Percentiles rank a stretch among this genome's conserved stretches.
phyloP scores from a whole-genome alignment of 2,113 vertebrate genomes.

The Embiotoca jacksoni region DNA sequence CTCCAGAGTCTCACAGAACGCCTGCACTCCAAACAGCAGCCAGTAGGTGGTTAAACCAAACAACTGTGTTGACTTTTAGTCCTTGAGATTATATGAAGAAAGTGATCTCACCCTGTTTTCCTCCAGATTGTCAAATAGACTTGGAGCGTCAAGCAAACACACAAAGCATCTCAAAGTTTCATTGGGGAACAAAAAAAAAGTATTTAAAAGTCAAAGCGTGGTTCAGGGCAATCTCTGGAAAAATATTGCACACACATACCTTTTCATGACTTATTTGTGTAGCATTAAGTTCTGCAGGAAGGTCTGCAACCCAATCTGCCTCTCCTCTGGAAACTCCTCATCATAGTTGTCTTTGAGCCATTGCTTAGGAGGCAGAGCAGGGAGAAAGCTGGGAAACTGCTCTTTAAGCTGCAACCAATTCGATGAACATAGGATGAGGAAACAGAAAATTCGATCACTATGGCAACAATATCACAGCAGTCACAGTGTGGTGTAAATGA shows the following conservation, averaged over 20 bases:
- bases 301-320: slow-evolving; percentile 88
- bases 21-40: slow-evolving; percentile 71
- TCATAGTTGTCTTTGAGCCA: slow-evolving; percentile 91
- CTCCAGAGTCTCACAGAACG: slow-evolving; percentile 92
- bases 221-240: background rate
- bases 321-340: slow-evolving; percentile 36
- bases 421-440: background rate
- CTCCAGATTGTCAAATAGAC: slow-evolving; percentile 91
- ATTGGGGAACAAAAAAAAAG: slow-evolving; percentile 67
- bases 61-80: background rate
- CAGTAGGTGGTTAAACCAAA: background rate
- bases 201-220: background rate
- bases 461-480: background rate
- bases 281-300: slow-evolving; percentile 92
- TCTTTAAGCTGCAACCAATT: slow-evolving; percentile 87
- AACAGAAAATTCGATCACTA: background rate
- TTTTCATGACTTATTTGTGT: slow-evolving; percentile 91
- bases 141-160: slow-evolving; percentile 89
- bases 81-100: background rate
- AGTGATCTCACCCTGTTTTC: slow-evolving; percentile 89
- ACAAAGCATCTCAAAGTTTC: slow-evolving; percentile 90
- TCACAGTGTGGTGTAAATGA: background rate
- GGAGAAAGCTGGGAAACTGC: slow-evolving; percentile 89
- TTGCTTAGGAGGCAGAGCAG: slow-evolving; percentile 91
- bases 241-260: slow-evolving; percentile 68